Base-by-base conservation (phyloP, 2,888 invertebrate genomes). In the Galerucella calmariensis region DNA sequence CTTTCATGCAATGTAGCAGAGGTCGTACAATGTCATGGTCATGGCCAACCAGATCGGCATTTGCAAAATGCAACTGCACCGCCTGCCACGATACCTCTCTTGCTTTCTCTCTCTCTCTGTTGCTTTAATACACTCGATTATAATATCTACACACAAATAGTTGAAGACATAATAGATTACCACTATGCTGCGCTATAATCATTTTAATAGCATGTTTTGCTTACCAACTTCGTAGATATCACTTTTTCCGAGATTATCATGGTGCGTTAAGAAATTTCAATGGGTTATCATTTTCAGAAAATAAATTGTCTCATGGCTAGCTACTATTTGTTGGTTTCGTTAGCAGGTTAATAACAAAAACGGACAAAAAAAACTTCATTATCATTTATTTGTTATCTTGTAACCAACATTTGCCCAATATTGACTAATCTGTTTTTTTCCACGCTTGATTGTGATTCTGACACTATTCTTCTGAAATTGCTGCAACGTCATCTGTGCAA, bases 1-100 rank as follows among this genome's bases (percentile, higher is more conserved):
- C 69, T 66, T 51, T 48, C 65, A 66, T 66, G 65, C 73, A 66
- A 65, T 78, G 75, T 74, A 79, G 78, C 81, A 86, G 86, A 87
- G 87, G 87, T 87, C 86, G 84, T 75, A 75, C 87, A 87, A 87
- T 85, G 87, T 87, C 87, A 87, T 87, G 86, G 87, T 87, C 87
- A 87, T 84, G 87, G 87, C 83, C 87, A 84, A 86, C 87, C 81
- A 84, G 86, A 86, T 86, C 85, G 82, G 83, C 87, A 87, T 87
- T 86, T 87, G 87, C 86, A 86, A 84, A 84, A 84, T 86, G 85
- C 85, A 85, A 74, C 74, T 75, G 75, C 75, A 75, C 74, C 72
- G 72, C 72, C 66, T 72, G 72, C 72, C 59, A 59, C 66, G 72
- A 59, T 71, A 48, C 56, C 44, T 63, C 63, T 63, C 63, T 63